Base-by-base conservation (phyloP, 2,113 vertebrate genomes). In the Neogobius melanostomus region DNA sequence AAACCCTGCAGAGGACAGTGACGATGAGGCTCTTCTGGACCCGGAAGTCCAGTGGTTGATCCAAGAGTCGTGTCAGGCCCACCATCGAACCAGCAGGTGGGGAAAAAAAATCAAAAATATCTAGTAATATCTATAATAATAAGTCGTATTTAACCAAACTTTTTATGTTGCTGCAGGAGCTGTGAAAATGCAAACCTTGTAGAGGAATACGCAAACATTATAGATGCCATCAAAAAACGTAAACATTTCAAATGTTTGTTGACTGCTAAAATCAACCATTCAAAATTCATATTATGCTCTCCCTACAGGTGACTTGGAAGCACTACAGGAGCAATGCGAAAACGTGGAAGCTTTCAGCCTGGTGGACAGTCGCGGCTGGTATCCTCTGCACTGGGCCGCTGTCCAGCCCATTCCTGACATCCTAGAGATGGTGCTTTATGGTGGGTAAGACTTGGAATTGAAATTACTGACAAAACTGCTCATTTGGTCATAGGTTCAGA, bases 371-470 rank as follows among this genome's bases (percentile, higher is more conserved):
- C 87, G 74, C 21, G 93, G 94, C 5, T 94, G 94, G 93, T 94
- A 93, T 82, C 95, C 94, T 11, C 66, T 97, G 50, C 95, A 95
- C 12, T 77, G 92, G 62, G 93, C 94, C 69, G 92, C 86, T 6
- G 80, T 90, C 49, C 85, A 89, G 54, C 91, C 94, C 51, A 64
- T 93, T 85, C 86, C 79, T 43, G 91, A 92, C 76, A 91, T 96
- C 82, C 88, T 94, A 83, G 94, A 96, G 88, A 85, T 87, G 44
- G 85, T 95, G 66, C 83, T 96, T 83, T 92, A 94, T 72, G 94
- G 93, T 95, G 89, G 91, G 89, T 70, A 74, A 78, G 61, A 47
- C 36, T 12, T 59, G 12, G 11, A 42, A 2, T 42, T 42, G 10
- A 42, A 59, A 53, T 51, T 51, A 49, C 8, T 11, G 47, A 10